Conservation (phyloP, 2,797 vertebrate genomes). For the Falco concolor region DNA sequence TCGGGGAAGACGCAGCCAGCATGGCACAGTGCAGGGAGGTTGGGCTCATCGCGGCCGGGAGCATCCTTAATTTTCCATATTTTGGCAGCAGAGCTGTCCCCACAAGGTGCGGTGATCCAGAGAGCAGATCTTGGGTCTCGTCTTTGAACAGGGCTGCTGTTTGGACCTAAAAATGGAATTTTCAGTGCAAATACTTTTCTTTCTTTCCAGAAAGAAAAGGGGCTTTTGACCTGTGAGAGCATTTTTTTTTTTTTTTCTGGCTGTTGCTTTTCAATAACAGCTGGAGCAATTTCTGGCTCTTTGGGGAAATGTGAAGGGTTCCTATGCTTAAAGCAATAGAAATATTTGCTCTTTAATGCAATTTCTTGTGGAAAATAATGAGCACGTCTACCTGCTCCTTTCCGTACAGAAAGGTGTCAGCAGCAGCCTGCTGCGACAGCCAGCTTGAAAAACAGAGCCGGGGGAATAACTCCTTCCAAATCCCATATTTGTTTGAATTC, state of each 20-base stretch:
- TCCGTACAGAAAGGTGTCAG: not conserved
- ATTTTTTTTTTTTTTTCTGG: not conserved
- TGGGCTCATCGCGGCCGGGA: fast-evolving
- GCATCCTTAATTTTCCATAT: not conserved
- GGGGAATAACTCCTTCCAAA: not conserved
- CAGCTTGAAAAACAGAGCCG: not conserved
- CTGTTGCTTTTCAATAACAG: not conserved
- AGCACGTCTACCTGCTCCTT: not conserved
- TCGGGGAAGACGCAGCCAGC: not conserved
- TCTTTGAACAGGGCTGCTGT: not conserved
- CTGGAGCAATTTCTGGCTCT: not conserved
- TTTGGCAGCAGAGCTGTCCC: not conserved
- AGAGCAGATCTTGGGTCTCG: not conserved
- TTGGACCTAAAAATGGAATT: not conserved
- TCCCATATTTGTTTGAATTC: not conserved
- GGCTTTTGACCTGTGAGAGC: not conserved
- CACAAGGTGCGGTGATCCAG: not conserved
- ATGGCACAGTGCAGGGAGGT: fast-evolving
- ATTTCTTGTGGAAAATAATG: not conserved
- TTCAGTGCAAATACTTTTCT: not conserved
- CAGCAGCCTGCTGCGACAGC: not conserved
- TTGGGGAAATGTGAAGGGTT: not conserved
- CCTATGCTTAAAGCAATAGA: not conserved
- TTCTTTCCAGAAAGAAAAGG: not conserved
- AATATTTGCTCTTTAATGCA: not conserved